Conservation (phyloP, 2,888 invertebrate species). For the Odontocolon sp. region DNA sequence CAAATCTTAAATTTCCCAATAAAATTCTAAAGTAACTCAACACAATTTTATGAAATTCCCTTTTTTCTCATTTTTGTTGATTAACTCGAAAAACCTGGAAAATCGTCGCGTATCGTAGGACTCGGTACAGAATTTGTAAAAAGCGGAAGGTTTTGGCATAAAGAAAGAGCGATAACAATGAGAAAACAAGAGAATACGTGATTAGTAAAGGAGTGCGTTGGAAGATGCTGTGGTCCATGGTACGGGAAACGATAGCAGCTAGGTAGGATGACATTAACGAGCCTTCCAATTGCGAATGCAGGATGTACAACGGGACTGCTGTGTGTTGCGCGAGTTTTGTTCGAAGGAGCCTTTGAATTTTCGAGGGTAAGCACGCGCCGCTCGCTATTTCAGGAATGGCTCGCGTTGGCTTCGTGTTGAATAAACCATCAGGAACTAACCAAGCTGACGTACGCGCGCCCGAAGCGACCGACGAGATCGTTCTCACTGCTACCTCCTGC, state of each 20-base stretch:
- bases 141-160: background rate
- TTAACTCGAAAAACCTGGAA: no score
- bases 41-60: constrained; percentile 10
- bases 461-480: constrained; percentile 29
- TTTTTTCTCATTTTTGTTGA: constrained; percentile 7
- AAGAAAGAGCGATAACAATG: constrained; percentile 15
- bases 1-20: constrained; percentile 40
- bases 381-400: constrained; percentile 59
- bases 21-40: constrained; percentile 19
- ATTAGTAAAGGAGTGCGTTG: constrained; percentile 49
- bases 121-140: background rate
- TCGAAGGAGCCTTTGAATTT: constrained; percentile 59
- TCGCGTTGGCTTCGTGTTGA: constrained; percentile 61
- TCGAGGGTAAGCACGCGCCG: constrained; percentile 59
- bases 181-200: constrained; percentile 49
- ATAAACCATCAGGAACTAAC: constrained; percentile 62
- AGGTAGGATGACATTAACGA: constrained; percentile 60
- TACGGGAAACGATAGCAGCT: constrained; percentile 18
- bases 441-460: constrained; percentile 56
- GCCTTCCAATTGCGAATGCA: constrained; percentile 60
- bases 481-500: constrained; percentile 7
- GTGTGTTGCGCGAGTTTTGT: constrained; percentile 49
- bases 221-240: background rate
- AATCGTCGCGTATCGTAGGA: no score
- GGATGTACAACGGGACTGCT: constrained; percentile 44